Evolutionary conservation across 2,888 invertebrate genomes (phyloP), one percentile per base, ranked within the genome.

Genomic region (Alcis repandata): DNA sequence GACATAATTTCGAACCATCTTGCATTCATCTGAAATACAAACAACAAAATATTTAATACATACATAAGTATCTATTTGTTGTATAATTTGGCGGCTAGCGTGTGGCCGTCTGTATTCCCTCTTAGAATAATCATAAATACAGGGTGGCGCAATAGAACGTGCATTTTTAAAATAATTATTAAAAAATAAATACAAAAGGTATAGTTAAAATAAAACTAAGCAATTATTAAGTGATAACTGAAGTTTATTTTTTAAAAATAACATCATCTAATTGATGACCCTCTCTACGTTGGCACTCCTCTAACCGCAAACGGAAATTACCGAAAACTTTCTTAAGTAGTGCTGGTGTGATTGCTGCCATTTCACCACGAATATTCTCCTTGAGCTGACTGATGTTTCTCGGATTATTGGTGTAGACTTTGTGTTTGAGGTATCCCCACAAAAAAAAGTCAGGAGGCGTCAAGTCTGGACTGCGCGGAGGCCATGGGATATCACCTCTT

Each of bases 211-310:
- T n/a, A 40, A 40, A 40, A 40, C 15, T 9, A 40, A 15, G 15
- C 27, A 40, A 40, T 40, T 40, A 10, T 40, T n/a, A 40, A 40
- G 40, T 40, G 10, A 40, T 40, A 40, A 40, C n/a, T 40, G 40
- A 40, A 40, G 40, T 40, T 40, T n/a, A 40, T 40, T 40, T 40
- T 40, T n/a, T n/a, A n/a, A n/a, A 40, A 40, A 40, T 40, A 40
- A 40, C 40, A 40, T 40, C 15, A 40, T 40, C 40, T 15, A 36
- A 36, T 7, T 36, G 36, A 36, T 36, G 36, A 36, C 36, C 36
- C 36, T 36, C 11, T 36, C 36, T 36, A 36, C 36, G 36, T 11
- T 11, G 36, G 36, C 36, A 36, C 36, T 36, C 36, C 36, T 11
- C 36, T 11, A 36, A 36, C 36, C 36, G 11, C 36, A 11, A 36